These are phyloP conservation scores for Danaus plexippus DNA, from an alignment of 1,140 invertebrate genomes.

Conservation along the genomic window DNA sequence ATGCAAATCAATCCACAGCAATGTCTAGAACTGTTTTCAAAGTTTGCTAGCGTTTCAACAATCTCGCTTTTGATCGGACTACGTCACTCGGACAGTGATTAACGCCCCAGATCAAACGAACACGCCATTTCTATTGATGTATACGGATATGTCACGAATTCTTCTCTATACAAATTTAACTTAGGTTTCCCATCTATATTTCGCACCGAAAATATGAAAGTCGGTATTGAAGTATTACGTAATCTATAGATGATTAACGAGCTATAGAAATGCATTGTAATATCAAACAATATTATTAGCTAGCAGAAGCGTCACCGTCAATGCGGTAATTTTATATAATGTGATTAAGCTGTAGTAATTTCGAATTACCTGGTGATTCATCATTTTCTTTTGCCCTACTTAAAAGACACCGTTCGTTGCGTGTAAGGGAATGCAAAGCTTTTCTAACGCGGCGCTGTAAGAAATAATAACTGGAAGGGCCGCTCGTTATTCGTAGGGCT, in stretches of 20 bases:
- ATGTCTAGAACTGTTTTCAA: no score
- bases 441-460: conserved; percentile 17
- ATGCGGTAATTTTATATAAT: conserved; percentile 25
- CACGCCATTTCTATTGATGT: conserved; percentile 17
- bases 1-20: no score
- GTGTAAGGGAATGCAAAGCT: conserved; percentile 8
- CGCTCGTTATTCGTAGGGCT: conserved; percentile 7
- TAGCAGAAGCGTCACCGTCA: conserved; percentile 13
- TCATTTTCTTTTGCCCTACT: conserved; percentile 14
- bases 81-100: conserved; percentile 26
- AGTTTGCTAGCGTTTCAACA: conserved; percentile 5
- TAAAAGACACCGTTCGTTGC: conserved; percentile 14
- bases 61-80: conserved; percentile 23
- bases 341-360: conserved; percentile 24
- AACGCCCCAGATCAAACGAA: conserved; percentile 21
- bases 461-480: conserved; percentile 21
- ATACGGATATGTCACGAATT: not conserved
- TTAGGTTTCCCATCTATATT: no score
- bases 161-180: no score
- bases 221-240: no score
- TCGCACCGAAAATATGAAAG: no score
- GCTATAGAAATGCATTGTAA: conserved; percentile 9
- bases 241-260: no score
- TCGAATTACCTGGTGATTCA: conserved; percentile 22
- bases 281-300: conserved; percentile 9